These are phyloP conservation scores for Dyspetes luteomarginatus DNA, from an alignment of 2,888 invertebrate genomes.

Conservation along the genomic window DNA sequence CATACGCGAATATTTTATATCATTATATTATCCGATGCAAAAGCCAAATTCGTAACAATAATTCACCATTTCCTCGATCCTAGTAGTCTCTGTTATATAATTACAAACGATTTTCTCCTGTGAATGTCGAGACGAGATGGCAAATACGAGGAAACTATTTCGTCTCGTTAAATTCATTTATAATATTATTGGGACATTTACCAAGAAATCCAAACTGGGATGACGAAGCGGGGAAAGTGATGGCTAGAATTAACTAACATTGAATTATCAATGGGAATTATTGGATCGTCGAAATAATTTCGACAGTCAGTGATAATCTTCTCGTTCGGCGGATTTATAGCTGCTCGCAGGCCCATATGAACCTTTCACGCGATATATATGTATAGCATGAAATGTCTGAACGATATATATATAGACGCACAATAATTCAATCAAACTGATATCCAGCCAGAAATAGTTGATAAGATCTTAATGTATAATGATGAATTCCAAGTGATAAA, in stretches of 20 bases:
- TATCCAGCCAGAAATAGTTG: neutral
- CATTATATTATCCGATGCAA: constrained; percentile 53
- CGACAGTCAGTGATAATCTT: neutral
- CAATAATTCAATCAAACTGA: neutral
- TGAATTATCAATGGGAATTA: constrained; percentile 12
- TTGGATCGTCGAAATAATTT: constrained; percentile 32
- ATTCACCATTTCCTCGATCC: constrained; percentile 42
- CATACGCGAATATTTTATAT: constrained; percentile 37
- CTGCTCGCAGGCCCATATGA: neutral
- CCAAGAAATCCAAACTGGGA: neutral
- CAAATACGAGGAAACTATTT: neutral
- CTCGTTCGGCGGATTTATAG: neutral
- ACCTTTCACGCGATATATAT: neutral
- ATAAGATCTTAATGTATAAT: no score
- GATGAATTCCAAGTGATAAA: no score
- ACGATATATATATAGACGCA: neutral
- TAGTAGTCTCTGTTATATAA: neutral
- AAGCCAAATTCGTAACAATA: constrained; percentile 48
- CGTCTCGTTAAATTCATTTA: neutral
- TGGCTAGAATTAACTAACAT: constrained; percentile 9
- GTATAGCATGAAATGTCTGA: neutral
- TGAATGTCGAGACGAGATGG: neutral
- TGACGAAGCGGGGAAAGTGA: neutral
- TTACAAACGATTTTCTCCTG: neutral
- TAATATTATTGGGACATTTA: neutral